These are phyloP conservation scores for Mungos mungo DNA, from an alignment of 2,113 vertebrate species.

Conservation along the genomic window DNA sequence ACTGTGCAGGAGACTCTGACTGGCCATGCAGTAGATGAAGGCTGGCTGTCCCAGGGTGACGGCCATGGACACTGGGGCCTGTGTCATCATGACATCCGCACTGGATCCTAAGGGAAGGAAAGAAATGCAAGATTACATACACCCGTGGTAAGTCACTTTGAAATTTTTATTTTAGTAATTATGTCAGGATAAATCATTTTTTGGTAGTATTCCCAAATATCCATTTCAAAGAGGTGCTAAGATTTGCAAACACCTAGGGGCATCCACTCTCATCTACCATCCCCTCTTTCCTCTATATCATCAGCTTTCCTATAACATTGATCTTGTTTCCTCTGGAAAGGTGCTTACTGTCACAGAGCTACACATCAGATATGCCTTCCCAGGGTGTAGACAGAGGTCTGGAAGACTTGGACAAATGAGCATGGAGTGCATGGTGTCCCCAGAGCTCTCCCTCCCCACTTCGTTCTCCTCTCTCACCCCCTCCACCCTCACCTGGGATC, in stretches of 20 bases:
- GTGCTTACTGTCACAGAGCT: neutral
- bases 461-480: too few relatives aligned
- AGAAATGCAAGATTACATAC: neutral
- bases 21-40: neutral
- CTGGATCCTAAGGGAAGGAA: neutral
- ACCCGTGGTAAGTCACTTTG: too few relatives aligned
- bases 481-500: neutral
- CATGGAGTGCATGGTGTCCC: neutral
- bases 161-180: too few relatives aligned
- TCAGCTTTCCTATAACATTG: neutral
- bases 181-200: neutral
- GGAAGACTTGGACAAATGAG: neutral
- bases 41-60: neutral
- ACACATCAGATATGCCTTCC: neutral
- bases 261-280: neutral
- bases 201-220: neutral
- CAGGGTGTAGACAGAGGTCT: neutral
- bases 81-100: neutral
- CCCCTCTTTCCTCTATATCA: neutral
- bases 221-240: neutral
- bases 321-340: neutral
- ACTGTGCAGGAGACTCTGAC: neutral
- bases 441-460: neutral
- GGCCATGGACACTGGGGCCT: neutral
- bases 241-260: neutral